phyloP scores from a whole-genome alignment of 2,113 vertebrate species.

The Lanius ludovicianus region DNA sequence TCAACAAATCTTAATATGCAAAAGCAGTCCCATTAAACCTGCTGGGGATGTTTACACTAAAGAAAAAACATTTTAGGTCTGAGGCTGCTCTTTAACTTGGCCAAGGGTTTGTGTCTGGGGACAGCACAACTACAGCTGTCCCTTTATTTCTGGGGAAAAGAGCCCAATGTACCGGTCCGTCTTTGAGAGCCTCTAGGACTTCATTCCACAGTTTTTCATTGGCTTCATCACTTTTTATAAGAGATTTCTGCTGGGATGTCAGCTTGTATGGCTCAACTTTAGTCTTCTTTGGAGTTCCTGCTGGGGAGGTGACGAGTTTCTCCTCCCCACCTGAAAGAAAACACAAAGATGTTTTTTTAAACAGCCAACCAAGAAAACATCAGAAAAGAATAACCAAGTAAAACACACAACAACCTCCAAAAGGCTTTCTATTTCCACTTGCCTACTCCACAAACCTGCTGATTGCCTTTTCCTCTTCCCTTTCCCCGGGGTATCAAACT shows the following conservation, averaged over 20 bases:
- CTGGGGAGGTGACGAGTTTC: neutral
- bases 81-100: neutral
- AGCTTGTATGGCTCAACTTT: slow-evolving; percentile 90
- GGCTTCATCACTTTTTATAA: slow-evolving; percentile 86
- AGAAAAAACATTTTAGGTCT: neutral
- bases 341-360: neutral
- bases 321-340: slow-evolving; percentile 37
- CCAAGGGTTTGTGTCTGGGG: neutral
- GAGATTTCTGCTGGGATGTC: slow-evolving; percentile 82
- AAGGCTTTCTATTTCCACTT: neutral
- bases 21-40: neutral
- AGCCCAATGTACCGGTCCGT: slow-evolving; percentile 80
- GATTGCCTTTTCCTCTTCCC: slow-evolving; percentile 90
- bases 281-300: slow-evolving; percentile 80
- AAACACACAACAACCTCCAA: neutral
- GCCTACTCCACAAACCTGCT: slow-evolving; percentile 64
- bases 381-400: neutral
- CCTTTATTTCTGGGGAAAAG: neutral
- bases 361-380: neutral
- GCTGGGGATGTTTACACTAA: neutral
- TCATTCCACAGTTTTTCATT: slow-evolving; percentile 94
- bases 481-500: slow-evolving; percentile 74
- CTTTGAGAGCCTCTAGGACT: slow-evolving; percentile 84
- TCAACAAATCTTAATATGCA: too few relatives aligned
- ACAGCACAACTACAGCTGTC: neutral